Conservation (phyloP, 2,888 invertebrate genomes). For the Craniophora ligustri region DNA sequence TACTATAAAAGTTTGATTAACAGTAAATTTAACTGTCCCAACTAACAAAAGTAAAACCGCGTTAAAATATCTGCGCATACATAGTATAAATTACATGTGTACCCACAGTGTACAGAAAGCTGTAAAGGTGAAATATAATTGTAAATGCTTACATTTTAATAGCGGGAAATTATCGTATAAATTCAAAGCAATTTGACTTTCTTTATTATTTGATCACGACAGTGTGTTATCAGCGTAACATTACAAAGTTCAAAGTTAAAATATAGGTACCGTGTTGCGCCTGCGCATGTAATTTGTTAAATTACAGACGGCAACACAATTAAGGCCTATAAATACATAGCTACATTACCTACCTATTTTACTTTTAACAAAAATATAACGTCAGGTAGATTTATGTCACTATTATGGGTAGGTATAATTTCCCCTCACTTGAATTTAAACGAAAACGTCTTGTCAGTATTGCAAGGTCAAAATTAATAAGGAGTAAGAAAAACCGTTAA, state of each 20-base stretch:
- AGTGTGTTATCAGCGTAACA: conserved; percentile 8
- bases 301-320: conserved; percentile 1
- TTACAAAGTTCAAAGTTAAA: conserved; percentile 26
- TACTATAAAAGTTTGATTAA: conserved; percentile 20
- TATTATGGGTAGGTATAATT: neutral
- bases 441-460: too few species aligned
- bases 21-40: too few species aligned
- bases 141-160: conserved; percentile 33
- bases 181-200: conserved; percentile 32
- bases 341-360: neutral
- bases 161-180: conserved; percentile 43
- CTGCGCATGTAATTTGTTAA: conserved; percentile 3
- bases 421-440: too few species aligned
- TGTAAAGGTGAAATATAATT: conserved; percentile 52
- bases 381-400: neutral
- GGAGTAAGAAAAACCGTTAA: too few species aligned
- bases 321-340: neutral
- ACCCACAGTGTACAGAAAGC: too few species aligned
- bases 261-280: conserved; percentile 8
- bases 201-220: conserved; percentile 42
- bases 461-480: too few species aligned
- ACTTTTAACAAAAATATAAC: neutral
- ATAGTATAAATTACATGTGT: conserved; percentile 23
- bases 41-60: conserved; percentile 25
- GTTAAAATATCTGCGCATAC: conserved; percentile 6